Evolutionary conservation across 2,113 vertebrate genomes (phyloP), one percentile per base, ranked within the genome.

Genomic region (Myanophis thanlyinensis): DNA sequence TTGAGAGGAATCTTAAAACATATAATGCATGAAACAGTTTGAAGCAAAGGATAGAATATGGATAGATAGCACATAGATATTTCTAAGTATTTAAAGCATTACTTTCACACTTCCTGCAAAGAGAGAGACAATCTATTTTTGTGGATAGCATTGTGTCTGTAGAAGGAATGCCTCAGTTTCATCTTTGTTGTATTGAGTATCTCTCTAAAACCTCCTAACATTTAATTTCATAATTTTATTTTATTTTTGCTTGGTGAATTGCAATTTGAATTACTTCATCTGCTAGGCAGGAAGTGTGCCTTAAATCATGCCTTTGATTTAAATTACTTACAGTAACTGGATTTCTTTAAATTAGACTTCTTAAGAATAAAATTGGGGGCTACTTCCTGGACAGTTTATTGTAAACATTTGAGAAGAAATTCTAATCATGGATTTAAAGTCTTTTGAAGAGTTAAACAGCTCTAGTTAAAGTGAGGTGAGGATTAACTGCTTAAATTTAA

Each of bases 1-100:
- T 92, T 62, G 1, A 85, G 40, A 93, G 94, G 93, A 87, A 93
- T 95, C 56, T 44, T 59, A 95, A 89, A 96, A 95, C 56, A 95
- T 95, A 94, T 93, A 90, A 46, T 1, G 12, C 94, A 67, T 4
- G 88, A 90, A 89, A 35, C 88, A 35, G 20, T 18, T 80, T 80
- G 73, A 80, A 80, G 20, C 18, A 80, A 80, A 80, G 35, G 89
- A 80, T 87, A 46, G 92, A 89, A n/a, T 56, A 2, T 22, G 73
- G 88, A 67, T 67, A 85, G 6, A 85, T 48, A 56, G 40, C 0
- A 44, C 49, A 13, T 52, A 90, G 27, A 40, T 51, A 84, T 90
- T 22, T 23, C 48, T 80, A 40, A 51, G 62, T 52, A 23, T 49
- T 35, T 23, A 54, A 18, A 46, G 13, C 8, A 30, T 40, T 85